Percentiles rank a stretch among this genome's conserved stretches.
phyloP scores from a whole-genome alignment of 2,888 invertebrate species.

The Hirtodrosophila alboralis region DNA sequence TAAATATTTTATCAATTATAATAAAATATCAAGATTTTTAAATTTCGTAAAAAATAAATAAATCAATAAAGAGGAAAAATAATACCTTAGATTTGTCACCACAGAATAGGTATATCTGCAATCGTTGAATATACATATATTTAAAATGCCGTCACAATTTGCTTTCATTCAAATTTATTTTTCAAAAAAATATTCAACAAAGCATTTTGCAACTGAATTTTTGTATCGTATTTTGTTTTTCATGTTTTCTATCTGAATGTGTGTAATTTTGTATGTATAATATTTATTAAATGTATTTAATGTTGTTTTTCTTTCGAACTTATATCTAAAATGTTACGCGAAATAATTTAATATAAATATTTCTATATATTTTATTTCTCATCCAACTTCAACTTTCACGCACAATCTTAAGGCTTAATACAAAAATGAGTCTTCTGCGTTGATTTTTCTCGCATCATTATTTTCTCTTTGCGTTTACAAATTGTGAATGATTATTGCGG shows the following conservation, averaged over 20 bases:
- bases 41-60: too few species aligned
- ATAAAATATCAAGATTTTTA: too few species aligned
- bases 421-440: slow-evolving; percentile 57
- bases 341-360: slow-evolving; percentile 61
- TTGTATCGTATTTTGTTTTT: slow-evolving; percentile 19
- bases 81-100: too few species aligned
- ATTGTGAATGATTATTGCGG: slow-evolving; percentile 16
- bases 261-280: slow-evolving; percentile 17
- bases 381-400: slow-evolving; percentile 17
- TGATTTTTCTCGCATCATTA: slow-evolving; percentile 6
- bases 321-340: slow-evolving; percentile 37
- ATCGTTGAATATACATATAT: neutral
- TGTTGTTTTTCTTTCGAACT: slow-evolving; percentile 31
- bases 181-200: slow-evolving; percentile 70
- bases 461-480: slow-evolving; percentile 5
- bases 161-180: slow-evolving; percentile 55
- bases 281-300: slow-evolving; percentile 25
- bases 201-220: slow-evolving; percentile 56
- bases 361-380: slow-evolving; percentile 43
- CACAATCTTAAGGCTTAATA: slow-evolving; percentile 55
- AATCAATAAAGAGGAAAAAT: too few species aligned
- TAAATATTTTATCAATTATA: too few species aligned
- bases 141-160: neutral
- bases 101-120: too few species aligned
- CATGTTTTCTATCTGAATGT: slow-evolving; percentile 34